Percentiles rank a stretch among this genome's conserved stretches.
These are phyloP conservation scores for Simalia tracyae DNA, from an alignment of 2,797 vertebrate genomes.

Conservation along the genomic window DNA sequence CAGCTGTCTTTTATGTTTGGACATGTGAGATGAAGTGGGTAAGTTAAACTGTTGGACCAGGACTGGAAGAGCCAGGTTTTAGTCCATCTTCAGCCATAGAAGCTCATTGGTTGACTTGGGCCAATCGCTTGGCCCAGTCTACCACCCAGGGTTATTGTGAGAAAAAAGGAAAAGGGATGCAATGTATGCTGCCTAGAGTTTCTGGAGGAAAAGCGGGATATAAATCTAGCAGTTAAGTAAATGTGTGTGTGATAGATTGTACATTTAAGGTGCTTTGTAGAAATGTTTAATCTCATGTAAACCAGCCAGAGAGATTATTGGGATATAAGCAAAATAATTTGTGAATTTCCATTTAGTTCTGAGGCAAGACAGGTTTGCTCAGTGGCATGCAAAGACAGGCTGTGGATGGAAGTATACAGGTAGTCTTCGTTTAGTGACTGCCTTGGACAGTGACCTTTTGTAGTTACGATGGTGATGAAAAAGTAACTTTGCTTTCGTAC, in stretches of 20 bases:
- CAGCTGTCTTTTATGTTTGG: background rate
- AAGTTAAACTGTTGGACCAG: background rate
- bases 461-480: background rate
- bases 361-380: background rate
- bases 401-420: background rate
- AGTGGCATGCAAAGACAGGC: background rate
- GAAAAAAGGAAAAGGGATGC: too few species aligned
- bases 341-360: background rate
- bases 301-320: background rate
- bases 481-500: background rate
- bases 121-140: background rate
- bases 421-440: background rate
- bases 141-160: background rate
- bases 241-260: background rate
- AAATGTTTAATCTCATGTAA: background rate
- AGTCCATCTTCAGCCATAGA: background rate
- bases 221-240: too few species aligned
- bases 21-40: background rate
- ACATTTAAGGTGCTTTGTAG: background rate
- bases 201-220: too few species aligned
- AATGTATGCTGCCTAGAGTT: too few species aligned
- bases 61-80: background rate
- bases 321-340: background rate
- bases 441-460: background rate
- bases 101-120: background rate